Conservation (phyloP, 2,113 vertebrate genomes). For the Paraplagusia blochii region DNA sequence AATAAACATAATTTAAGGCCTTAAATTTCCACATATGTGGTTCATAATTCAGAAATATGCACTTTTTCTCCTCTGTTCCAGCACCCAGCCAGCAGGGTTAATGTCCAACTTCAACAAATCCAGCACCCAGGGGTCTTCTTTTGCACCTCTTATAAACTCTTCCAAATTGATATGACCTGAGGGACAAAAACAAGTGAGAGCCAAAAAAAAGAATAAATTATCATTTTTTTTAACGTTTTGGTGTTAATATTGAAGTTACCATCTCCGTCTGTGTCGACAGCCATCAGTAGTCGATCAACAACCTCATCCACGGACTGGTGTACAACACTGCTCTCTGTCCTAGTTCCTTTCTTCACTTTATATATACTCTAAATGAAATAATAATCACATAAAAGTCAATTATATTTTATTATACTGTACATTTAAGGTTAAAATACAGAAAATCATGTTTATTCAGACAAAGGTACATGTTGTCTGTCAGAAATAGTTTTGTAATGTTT, state of each 20-base stretch:
- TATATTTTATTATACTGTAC: background rate
- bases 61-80: conserved; percentile 71
- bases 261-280: conserved; percentile 70
- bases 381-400: background rate
- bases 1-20: background rate
- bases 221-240: background rate
- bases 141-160: conserved; percentile 71
- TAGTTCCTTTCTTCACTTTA: conserved; percentile 58
- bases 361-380: conserved; percentile 62
- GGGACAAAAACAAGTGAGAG: background rate
- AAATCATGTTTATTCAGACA: too few species aligned
- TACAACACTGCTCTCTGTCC: conserved; percentile 12
- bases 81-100: conserved; percentile 71
- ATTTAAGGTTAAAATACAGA: too few species aligned
- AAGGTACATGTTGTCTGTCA: too few species aligned
- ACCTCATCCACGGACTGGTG: conserved; percentile 60
- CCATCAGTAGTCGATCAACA: conserved; percentile 67
- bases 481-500: too few species aligned
- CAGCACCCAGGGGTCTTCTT: conserved; percentile 73
- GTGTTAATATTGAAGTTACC: conserved; percentile 45
- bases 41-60: conserved; percentile 58
- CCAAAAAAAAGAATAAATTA: too few species aligned
- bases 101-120: conserved; percentile 75
- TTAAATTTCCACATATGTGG: background rate
- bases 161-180: conserved; percentile 70